A percentile compares a stretch with the other conserved stretches of the same genome.
Evolutionary conservation across 2,888 invertebrate genomes (phyloP).

Genomic region (Lacanobia oleracea): DNA sequence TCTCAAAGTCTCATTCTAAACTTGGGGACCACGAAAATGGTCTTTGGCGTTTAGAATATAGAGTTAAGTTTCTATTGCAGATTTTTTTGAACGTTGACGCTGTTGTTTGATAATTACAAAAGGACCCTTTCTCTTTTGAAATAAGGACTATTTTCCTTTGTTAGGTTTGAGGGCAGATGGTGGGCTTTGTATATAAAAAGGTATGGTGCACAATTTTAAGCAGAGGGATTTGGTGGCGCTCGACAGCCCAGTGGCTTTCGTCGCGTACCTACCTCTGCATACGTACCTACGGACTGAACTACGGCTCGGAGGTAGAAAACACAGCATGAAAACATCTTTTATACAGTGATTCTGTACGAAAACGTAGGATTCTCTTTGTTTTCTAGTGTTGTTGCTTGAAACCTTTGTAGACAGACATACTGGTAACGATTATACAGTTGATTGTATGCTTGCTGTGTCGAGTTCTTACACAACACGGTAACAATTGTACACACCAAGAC

Average conservation of each 20-base stretch:
- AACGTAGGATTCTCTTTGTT: slow-evolving; percentile 7
- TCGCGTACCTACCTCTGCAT: slow-evolving; percentile 68
- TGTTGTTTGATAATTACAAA: slow-evolving; percentile 62
- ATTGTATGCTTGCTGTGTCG: neutral
- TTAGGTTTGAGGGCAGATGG: slow-evolving; percentile 71
- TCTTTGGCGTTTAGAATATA: slow-evolving; percentile 67
- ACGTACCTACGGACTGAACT: slow-evolving; percentile 48
- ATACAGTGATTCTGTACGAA: slow-evolving; percentile 20
- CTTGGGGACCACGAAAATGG: slow-evolving; percentile 60
- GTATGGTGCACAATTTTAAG: slow-evolving; percentile 89
- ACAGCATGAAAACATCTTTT: slow-evolving; percentile 27
- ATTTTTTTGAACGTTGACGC: slow-evolving; percentile 59
- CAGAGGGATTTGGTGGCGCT: slow-evolving; percentile 86
- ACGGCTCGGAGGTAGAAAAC: slow-evolving; percentile 33
- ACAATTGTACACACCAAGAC: neutral
- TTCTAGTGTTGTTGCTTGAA: neutral
- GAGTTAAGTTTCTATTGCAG: slow-evolving; percentile 68
- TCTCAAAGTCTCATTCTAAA: slow-evolving; percentile 84
- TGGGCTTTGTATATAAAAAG: slow-evolving; percentile 85
- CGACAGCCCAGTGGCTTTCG: slow-evolving; percentile 76
- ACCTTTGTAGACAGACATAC: neutral
- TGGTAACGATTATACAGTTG: neutral
- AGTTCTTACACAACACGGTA: neutral
- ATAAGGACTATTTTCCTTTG: slow-evolving; percentile 73
- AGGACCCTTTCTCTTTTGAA: slow-evolving; percentile 57